phyloP scores from a whole-genome alignment of 2,888 invertebrate species.

The Spilarctia lutea region DNA sequence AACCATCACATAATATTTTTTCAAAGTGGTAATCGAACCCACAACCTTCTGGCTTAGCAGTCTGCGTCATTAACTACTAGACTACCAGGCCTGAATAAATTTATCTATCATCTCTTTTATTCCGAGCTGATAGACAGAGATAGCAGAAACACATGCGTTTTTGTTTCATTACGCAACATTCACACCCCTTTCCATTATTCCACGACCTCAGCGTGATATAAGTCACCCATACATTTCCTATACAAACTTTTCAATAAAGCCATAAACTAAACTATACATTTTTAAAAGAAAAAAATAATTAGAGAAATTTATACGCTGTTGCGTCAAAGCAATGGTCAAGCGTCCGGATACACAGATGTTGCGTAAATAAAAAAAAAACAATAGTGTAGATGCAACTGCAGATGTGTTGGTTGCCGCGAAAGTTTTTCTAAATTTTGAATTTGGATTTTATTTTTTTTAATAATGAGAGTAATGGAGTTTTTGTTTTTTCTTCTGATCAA shows the following conservation, averaged over 20 bases:
- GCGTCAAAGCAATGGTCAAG: conserved; percentile 25
- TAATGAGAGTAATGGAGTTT: not conserved
- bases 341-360: conserved; percentile 43
- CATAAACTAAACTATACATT: not conserved
- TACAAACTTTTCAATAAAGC: conserved; percentile 1
- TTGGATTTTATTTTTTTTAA: conserved; percentile 1
- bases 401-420: conserved; percentile 36
- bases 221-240: not conserved
- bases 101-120: not conserved
- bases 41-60: not conserved
- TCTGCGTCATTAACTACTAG: not conserved
- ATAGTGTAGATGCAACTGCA: conserved; percentile 14
- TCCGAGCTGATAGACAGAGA: not conserved
- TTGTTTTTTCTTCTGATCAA: not conserved
- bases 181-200: not conserved
- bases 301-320: not conserved
- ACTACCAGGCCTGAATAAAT: not conserved
- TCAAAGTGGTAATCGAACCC: not conserved
- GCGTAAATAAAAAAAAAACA: conserved; percentile 33
- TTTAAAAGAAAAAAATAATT: not conserved
- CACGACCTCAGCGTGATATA: not conserved
- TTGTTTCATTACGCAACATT: not conserved
- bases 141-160: not conserved
- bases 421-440: conserved; percentile 18
- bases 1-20: not conserved